These are phyloP conservation scores for Tachysurus fulvidraco DNA, from an alignment of 2,113 vertebrate species.

Conservation along the genomic window DNA sequence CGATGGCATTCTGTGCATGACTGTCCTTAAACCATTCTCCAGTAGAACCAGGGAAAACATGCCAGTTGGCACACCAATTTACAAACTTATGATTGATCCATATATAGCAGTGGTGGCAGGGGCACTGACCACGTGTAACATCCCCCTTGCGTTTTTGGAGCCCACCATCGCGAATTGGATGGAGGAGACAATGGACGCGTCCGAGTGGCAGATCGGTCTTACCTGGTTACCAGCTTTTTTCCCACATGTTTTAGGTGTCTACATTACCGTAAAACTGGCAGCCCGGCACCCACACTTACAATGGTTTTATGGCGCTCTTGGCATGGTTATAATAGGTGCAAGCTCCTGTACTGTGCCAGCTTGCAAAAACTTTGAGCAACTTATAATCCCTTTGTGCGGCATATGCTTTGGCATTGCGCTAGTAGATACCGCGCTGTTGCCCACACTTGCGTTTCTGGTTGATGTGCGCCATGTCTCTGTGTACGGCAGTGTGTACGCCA, in stretches of 20 bases:
- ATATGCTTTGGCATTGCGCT: conserved; percentile 97
- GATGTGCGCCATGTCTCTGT: conserved; percentile 93
- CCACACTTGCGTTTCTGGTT: conserved; percentile 93
- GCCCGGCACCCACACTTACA: conserved; percentile 90
- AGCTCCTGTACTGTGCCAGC: conserved; percentile 92
- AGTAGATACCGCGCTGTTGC: conserved; percentile 93
- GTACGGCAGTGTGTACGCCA: conserved; percentile 96
- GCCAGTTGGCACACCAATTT: conserved; percentile 91
- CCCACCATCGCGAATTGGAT: conserved; percentile 98
- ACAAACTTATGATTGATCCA: conserved; percentile 93
- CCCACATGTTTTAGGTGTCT: conserved; percentile 92
- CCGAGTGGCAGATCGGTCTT: conserved; percentile 91
- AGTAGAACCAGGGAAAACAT: conserved; percentile 83
- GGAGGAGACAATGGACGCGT: conserved; percentile 86
- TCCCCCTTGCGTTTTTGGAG: conserved; percentile 94
- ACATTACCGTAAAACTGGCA: conserved; percentile 87
- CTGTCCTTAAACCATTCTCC: conserved; percentile 85
- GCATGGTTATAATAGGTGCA: conserved; percentile 92
- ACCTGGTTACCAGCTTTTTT: conserved; percentile 96
- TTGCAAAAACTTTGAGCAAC: conserved; percentile 88
- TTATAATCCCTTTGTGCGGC: conserved; percentile 89
- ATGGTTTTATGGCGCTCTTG: conserved; percentile 94
- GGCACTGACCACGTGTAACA: conserved; percentile 92
- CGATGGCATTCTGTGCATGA: conserved; percentile 83
- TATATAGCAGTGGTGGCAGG: conserved; percentile 94